phyloP scores from a whole-genome alignment of 2,113 vertebrate species.

The Pyxicephalus adspersus region DNA sequence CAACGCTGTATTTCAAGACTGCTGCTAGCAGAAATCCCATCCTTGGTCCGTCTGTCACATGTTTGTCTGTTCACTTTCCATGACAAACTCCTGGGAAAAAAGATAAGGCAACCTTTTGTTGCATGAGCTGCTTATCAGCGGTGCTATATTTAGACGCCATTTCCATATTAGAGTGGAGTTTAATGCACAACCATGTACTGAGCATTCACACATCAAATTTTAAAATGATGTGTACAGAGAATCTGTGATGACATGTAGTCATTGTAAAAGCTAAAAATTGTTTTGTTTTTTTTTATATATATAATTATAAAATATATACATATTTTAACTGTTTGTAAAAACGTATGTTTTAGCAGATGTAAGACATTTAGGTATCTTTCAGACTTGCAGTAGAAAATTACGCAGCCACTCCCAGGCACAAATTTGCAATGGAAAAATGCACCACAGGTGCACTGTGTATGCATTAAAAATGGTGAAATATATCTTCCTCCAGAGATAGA shows the following conservation, averaged over 20 bases:
- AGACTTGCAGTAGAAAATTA: no score
- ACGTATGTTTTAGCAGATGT: no score
- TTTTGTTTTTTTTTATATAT: no score
- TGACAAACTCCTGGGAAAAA: conserved; percentile 44
- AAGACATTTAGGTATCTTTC: no score
- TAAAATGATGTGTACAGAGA: not conserved
- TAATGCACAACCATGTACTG: not conserved
- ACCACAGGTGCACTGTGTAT: no score
- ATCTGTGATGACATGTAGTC: not conserved
- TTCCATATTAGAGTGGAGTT: conserved; percentile 37
- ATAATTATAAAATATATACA: no score
- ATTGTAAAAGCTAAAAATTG: no score
- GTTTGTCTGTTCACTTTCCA: conserved; percentile 38
- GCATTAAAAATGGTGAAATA: no score
- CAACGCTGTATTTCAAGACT: conserved; percentile 1
- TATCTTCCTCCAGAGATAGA: no score
- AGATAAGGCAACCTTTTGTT: conserved; percentile 48
- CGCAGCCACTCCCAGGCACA: no score
- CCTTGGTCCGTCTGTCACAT: conserved; percentile 23
- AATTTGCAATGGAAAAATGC: no score
- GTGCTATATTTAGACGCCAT: conserved; percentile 45
- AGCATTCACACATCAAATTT: not conserved
- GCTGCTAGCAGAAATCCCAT: not conserved
- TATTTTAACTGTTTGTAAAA: no score
- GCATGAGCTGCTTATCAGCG: conserved; percentile 36